Percentiles rank a stretch among this genome's conserved stretches.
These are phyloP conservation scores for Takifugu ocellatus DNA, from an alignment of 2,797 vertebrate genomes.

Conservation along the genomic window DNA sequence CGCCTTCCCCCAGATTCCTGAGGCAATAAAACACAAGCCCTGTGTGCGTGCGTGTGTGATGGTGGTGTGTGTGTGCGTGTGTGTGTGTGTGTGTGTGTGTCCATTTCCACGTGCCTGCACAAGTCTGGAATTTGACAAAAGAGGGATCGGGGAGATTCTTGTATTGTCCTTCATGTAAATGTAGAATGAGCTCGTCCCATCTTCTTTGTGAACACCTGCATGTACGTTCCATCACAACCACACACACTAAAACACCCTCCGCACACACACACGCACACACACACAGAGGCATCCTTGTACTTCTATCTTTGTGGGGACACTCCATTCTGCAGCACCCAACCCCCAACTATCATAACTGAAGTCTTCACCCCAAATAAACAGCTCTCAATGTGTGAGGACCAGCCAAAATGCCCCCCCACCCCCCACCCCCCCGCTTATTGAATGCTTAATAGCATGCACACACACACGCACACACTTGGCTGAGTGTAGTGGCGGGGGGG, in stretches of 20 bases:
- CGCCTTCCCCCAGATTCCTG: constrained; percentile 71
- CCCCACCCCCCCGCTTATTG: no score
- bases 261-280: constrained; percentile 12
- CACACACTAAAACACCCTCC: constrained; percentile 22
- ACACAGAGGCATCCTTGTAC: not conserved
- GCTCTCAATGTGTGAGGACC: no score
- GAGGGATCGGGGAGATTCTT: constrained; percentile 37
- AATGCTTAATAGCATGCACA: constrained; percentile 9
- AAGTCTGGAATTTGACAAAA: constrained; percentile 54
- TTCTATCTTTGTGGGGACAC: no score
- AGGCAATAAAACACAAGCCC: constrained; percentile 61
- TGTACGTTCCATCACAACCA: constrained; percentile 22
- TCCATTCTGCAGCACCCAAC: no score
- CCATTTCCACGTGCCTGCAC: constrained; percentile 57
- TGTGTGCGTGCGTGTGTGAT: constrained; percentile 27
- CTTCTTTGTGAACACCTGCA: constrained; percentile 48
- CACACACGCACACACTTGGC: constrained; percentile 19
- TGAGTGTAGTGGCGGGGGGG: not conserved
- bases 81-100: constrained; percentile 24
- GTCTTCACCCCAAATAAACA: no score
- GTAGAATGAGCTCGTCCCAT: constrained; percentile 34
- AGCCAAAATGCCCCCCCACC: no score
- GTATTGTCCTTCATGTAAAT: constrained; percentile 48
- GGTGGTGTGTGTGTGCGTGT: constrained; percentile 21
- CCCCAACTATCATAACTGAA: no score